Evolutionary conservation across 2,797 vertebrate species (phyloP), one percentile per base, ranked within the genome.

Genomic region (Selene dorsalis): DNA sequence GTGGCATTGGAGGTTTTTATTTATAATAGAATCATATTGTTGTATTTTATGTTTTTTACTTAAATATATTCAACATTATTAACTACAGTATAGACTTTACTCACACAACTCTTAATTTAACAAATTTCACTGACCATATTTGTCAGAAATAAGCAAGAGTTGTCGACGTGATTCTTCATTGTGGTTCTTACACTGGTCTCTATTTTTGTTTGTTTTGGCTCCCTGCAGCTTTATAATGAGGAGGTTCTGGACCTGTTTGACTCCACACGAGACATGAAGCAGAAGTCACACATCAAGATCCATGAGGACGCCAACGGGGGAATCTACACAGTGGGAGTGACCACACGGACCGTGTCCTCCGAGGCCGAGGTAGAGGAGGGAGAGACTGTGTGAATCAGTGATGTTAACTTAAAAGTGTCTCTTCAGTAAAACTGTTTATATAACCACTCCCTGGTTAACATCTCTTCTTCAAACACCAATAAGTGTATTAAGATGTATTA

Each of bases 291-390:
- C 86, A 98, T 99, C 87, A 97, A 93, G 92, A 99, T 99, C 87
- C 98, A 99, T 14, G 98, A 99, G 93, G 97, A 99, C 77, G 96
- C 97, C 75, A 92, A 58, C 0, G 97, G 97, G 64, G 96, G 96
- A 61, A 99, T 99, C 94, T 99, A 98, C 86, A 98, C 98, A 1
- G 97, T 99, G 14, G 98, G 98, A 0, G 97, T 99, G 89, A 99
- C 97, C 70, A 98, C 97, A 0, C 94, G 97, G 72, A 95, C 86
- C 1, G 97, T 99, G 75, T 95, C 94, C 83, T 95, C 96, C 6
- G 96, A 98, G 88, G 93, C 96, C 0, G 98, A 99, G 97, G 98
- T 99, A 72, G 75, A 73, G 1, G 2, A 17, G 5, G 20, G 7
- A 30, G 13, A 53, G 4, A 11, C 12, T 14, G 24, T 55, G 24